phyloP scores from a whole-genome alignment of 2,888 invertebrate genomes.

The Drosophila diplacantha region DNA sequence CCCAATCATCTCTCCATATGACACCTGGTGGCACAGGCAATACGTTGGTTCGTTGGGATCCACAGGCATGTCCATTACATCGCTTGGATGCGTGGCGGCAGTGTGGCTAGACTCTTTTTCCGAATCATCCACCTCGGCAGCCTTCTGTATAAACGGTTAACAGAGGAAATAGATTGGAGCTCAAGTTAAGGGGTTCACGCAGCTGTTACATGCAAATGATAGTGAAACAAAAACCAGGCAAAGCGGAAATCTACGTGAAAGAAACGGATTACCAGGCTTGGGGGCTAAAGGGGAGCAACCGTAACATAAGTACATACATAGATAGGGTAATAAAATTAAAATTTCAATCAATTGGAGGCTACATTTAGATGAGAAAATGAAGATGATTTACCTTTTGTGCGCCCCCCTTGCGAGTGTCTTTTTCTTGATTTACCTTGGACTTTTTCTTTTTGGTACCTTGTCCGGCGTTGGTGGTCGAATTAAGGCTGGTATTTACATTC shows the following conservation, averaged over 20 bases:
- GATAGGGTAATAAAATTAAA: conserved; percentile 3
- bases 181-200: conserved; percentile 1
- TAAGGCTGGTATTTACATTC: conserved; percentile 57
- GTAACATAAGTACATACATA: conserved; percentile 1
- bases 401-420: conserved; percentile 78
- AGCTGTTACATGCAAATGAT: conserved; percentile 18
- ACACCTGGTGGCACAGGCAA: conserved; percentile 97
- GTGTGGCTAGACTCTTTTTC: conserved; percentile 80
- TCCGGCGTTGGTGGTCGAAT: conserved; percentile 61
- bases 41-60: conserved; percentile 99
- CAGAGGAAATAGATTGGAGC: not conserved
- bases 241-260: conserved; percentile 3
- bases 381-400: conserved; percentile 78
- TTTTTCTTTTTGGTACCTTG: conserved; percentile 78
- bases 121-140: conserved; percentile 78
- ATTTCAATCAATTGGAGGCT: conserved; percentile 18
- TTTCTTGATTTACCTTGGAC: conserved; percentile 79
- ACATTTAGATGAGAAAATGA: conserved; percentile 64
- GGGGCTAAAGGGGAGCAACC: not conserved
- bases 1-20: conserved; percentile 96
- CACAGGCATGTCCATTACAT: conserved; percentile 92
- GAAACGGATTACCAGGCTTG: not conserved
- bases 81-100: conserved; percentile 86
- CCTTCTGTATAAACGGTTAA: conserved; percentile 63
- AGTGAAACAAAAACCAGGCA: conserved; percentile 5